Base-by-base conservation (phyloP, 2,888 invertebrate genomes). In the Dolichomitus sp. region DNA sequence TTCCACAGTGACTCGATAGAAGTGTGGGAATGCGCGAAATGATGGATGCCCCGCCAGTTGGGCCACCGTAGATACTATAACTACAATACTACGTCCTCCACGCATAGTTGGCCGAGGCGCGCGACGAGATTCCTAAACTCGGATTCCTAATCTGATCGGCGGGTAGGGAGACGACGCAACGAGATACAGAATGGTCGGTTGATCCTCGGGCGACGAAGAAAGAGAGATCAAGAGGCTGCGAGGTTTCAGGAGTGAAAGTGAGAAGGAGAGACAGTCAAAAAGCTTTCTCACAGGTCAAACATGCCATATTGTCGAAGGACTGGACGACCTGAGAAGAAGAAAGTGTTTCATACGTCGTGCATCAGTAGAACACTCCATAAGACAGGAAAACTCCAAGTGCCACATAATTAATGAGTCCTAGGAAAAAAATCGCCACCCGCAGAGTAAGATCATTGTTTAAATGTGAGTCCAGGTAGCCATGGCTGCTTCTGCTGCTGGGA, bases 141-240 rank as follows among this genome's bases (percentile, higher is more conserved):
- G 78, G 78, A 79, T 83, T 87, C 17, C 87, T 88, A 89, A 90
- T 90, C 88, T 88, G 88, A 90, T 90, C 84, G 84, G 73, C 74
- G 81, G 86, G 73, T 82, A 83, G 84, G 86, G 81, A 75, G 73
- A 30, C 61, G 68, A 73, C 68, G 77, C 72, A 68, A 80, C 59
- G 52, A 50, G 61, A 42, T n/a, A 40, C 57, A 30, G 59, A 42
- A 50, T 59, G 27, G 27, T 66, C 57, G 72, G 48, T 40, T 45
- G 57, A 66, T 27, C 27, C 59, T 48, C 57, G 45, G 48, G 57
- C n/a, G 17, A 37, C 48, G 69, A 33, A 48, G 19, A 14, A 17
- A n/a, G 23, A 45, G 19, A 48, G 78, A 72, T 40, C 50, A 42
- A 70, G 61, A 54, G 14, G 33, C 57, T 74, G 14, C 19, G 23